Conservation (phyloP, 2,888 invertebrate species). For the Hesperia comma region DNA sequence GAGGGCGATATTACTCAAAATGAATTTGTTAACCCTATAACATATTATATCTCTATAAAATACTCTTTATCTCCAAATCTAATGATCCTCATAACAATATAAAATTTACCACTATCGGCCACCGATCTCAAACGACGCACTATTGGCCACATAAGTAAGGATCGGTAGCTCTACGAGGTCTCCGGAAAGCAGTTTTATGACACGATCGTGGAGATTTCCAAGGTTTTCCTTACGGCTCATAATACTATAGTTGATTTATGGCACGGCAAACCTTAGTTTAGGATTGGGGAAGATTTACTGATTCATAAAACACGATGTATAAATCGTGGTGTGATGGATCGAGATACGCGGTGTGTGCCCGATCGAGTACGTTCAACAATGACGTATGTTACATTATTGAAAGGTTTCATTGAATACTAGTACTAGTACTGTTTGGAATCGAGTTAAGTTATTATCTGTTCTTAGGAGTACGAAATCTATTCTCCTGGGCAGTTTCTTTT, state of each 20-base stretch:
- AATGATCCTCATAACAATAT: no score
- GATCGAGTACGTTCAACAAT: background rate
- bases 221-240: constrained; percentile 10
- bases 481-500: no score
- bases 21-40: no score
- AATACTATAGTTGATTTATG: constrained; percentile 19
- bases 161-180: background rate
- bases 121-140: no score
- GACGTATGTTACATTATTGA: background rate
- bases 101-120: no score
- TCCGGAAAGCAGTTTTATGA: constrained; percentile 24
- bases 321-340: background rate
- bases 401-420: background rate
- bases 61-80: no score
- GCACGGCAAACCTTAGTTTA: constrained; percentile 1
- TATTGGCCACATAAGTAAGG: background rate
- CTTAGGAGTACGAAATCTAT: no score
- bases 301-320: constrained; percentile 1
- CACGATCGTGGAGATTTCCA: constrained; percentile 14
- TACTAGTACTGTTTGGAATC: no score
- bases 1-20: no score
- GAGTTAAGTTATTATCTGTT: no score
- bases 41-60: no score
- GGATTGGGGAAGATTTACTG: constrained; percentile 24
- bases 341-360: background rate